phyloP scores from a whole-genome alignment of 2,113 vertebrate genomes.

The Oxyura jamaicensis region DNA sequence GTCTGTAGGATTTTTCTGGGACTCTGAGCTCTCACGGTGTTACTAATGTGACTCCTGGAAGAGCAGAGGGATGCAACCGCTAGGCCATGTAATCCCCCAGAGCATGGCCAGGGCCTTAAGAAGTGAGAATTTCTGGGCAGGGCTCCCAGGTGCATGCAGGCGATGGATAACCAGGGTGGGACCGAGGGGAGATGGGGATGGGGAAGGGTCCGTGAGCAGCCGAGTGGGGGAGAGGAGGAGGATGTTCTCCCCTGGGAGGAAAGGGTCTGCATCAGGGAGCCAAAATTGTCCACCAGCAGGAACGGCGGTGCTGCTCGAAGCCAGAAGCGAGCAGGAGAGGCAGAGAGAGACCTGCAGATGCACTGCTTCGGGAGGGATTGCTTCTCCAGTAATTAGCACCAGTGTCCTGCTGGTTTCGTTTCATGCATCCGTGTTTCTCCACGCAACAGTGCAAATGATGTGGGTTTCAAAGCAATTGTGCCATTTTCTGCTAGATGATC shows the following conservation, averaged over 20 bases:
- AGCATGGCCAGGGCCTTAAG: not conserved
- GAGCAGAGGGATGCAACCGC: not conserved
- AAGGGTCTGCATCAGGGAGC: not conserved
- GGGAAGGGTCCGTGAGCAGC: not conserved
- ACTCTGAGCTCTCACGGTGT: not conserved
- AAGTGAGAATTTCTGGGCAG: not conserved
- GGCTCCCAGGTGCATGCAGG: not conserved
- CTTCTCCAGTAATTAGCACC: not conserved
- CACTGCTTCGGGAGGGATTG: not conserved
- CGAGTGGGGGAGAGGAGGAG: not conserved
- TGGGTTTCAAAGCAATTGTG: not conserved
- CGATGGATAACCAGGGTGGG: accelerated
- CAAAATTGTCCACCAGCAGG: not conserved
- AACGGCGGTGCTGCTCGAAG: not conserved
- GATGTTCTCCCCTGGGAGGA: accelerated
- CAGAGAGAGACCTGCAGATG: not conserved
- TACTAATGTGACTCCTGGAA: not conserved
- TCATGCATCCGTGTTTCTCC: not conserved
- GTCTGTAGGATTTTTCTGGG: not conserved
- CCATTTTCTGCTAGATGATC: constrained; percentile 28
- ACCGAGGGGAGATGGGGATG: not conserved
- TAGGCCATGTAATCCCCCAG: not conserved
- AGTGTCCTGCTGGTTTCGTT: not conserved
- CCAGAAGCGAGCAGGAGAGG: not conserved
- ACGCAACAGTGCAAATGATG: not conserved